Base-by-base conservation (phyloP, 2,888 invertebrate genomes). In the Polia nebulosa region DNA sequence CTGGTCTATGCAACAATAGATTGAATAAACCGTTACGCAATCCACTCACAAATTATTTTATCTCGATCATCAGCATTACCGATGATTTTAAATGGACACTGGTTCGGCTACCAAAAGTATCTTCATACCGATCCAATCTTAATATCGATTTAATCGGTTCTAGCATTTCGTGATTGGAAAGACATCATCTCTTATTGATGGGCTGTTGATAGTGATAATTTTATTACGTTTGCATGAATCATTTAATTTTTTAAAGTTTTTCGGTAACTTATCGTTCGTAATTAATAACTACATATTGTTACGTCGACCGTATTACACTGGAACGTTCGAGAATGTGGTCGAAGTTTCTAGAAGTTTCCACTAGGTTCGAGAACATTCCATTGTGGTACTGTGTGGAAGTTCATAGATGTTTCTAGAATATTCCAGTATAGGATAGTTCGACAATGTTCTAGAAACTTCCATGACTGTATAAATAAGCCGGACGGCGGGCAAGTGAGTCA, bases 1-100 rank as follows among this genome's bases (percentile, higher is more conserved):
- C 76, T 70, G 82, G 85, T 82, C 79, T 83, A 72, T 74, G 74
- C 73, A 84, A 87, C 86, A 89, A 88, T 86, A 72, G 81, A 76
- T 90, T 88, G 82, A 82, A 89, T 88, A 89, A 89, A 61, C 59
- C 61, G 82, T 92, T 92, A 84, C 86, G 86, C 87, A 91, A 92
- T 86, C 81, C 85, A 86, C 85, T 88, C 84, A 85, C 67, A 68
- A 81, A 75, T 78, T 76, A 73, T 78, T 78, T 86, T 89, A 89
- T 88, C 86, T 80, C 72, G 62, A 78, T 84, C 81, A 88, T 91
- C 88, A 77, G 81, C 78, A 79, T 88, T 85, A 85, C 80, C 79
- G 87, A 88, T 88, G 81, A 82, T 90, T 89, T 89, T 87, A 79
- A 76, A 70, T 82, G 84, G 85, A 85, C 88, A 87, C 84, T 87